Evolutionary conservation across 1,140 invertebrate species (phyloP).

Genomic region (Drosophila pallidifrons): DNA sequence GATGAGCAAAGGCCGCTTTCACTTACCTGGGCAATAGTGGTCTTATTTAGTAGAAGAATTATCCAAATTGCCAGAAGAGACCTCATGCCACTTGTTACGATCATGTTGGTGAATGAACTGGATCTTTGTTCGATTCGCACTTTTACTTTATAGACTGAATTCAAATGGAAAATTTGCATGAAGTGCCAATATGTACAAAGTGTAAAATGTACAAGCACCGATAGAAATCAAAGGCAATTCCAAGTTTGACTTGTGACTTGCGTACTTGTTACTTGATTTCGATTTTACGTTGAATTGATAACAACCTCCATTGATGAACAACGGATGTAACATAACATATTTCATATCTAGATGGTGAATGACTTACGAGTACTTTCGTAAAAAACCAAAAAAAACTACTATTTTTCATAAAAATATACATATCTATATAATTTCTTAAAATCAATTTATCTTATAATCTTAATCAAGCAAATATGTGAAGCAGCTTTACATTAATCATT

Average conservation of each 20-base stretch:
- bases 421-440: not conserved
- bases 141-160: conserved; percentile 47
- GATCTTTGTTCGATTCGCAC: not conserved
- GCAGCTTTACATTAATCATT: not conserved
- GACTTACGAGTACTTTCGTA: not conserved
- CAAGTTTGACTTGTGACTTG: conserved; percentile 25
- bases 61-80: conserved; percentile 43
- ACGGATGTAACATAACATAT: conserved; percentile 17
- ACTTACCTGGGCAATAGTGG: conserved; percentile 45
- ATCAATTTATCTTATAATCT: not conserved
- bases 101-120: conserved; percentile 37
- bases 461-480: too few relatives aligned
- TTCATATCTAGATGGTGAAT: conserved; percentile 4
- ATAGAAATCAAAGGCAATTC: conserved; percentile 42
- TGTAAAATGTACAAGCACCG: conserved; percentile 53
- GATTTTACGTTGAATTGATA: conserved; percentile 56
- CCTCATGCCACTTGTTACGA: conserved; percentile 37
- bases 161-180: conserved; percentile 60
- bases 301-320: conserved; percentile 35
- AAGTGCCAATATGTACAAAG: conserved; percentile 51
- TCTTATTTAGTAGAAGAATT: conserved; percentile 30
- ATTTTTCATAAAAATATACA: not conserved
- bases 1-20: not conserved
- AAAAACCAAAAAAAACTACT: not conserved
- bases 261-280: conserved; percentile 24